Conservation (phyloP, 2,888 invertebrate genomes). For the Drosophila sordidula region DNA sequence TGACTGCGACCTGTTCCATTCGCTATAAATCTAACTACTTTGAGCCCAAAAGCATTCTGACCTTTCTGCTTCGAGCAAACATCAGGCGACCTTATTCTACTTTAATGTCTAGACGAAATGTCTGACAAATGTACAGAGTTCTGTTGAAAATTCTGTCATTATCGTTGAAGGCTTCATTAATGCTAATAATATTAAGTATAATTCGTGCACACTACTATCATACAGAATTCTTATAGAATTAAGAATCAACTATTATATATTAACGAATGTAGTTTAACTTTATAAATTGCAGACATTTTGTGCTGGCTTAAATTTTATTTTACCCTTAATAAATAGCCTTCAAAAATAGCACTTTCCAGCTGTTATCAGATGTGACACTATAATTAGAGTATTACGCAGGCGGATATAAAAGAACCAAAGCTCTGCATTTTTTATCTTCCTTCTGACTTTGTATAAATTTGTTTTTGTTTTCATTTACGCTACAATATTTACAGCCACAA, state of each 20-base stretch:
- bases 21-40: constrained; percentile 15
- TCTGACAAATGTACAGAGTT: background rate
- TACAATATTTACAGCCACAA: background rate
- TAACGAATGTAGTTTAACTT: no score
- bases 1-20: constrained; percentile 30
- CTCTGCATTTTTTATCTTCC: background rate
- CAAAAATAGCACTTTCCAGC: no score
- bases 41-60: constrained; percentile 7
- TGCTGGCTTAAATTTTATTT: no score
- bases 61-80: constrained; percentile 2
- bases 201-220: no score
- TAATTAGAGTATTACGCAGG: no score
- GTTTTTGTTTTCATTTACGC: background rate
- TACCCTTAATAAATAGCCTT: no score
- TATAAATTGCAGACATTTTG: no score
- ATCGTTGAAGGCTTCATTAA: background rate
- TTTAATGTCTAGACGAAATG: constrained; percentile 1
- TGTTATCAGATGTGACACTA: no score
- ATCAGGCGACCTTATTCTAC: constrained; percentile 15
- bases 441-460: background rate
- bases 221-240: no score
- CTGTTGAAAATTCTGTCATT: background rate
- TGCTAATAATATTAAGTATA: no score
- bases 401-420: no score
- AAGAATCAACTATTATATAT: no score